Conservation (phyloP, 92 coral and sea anemone species). For the Zoanthus solanderi region DNA sequence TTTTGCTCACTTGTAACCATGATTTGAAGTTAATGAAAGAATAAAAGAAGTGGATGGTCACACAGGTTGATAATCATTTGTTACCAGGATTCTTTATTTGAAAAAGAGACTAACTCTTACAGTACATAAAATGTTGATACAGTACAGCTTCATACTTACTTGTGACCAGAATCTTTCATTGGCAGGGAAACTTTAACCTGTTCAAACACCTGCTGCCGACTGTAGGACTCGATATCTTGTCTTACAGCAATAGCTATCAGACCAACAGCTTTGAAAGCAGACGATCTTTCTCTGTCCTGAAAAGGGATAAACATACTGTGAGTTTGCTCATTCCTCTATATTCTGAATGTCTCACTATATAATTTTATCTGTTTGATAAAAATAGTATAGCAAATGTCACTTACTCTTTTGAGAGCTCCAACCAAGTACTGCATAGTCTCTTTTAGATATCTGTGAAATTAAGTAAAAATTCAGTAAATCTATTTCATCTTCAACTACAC, state of each 20-base stretch:
- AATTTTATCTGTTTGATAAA: too few relatives aligned
- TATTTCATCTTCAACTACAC: not conserved
- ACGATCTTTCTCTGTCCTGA: constrained; percentile 94
- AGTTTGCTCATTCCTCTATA: not conserved
- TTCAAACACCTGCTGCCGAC: constrained; percentile 80
- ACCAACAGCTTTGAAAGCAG: constrained; percentile 96
- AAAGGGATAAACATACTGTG: constrained; percentile 10
- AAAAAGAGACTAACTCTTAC: not conserved
- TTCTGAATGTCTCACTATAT: too few relatives aligned
- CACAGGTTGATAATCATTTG: too few relatives aligned
- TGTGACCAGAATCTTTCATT: constrained; percentile 92
- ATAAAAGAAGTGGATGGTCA: too few relatives aligned
- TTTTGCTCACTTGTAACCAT: too few relatives aligned
- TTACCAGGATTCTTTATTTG: not conserved
- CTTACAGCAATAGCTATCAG: constrained; percentile 96
- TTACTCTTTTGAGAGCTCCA: constrained; percentile 86
- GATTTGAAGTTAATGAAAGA: too few relatives aligned
- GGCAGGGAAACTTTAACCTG: constrained; percentile 90
- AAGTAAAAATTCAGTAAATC: not conserved
- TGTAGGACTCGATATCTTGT: constrained; percentile 85
- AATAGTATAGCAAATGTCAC: not conserved
- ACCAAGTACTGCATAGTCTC: constrained; percentile 88
- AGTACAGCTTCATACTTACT: too few relatives aligned
- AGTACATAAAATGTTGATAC: not conserved
- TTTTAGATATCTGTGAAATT: constrained; percentile 74